Evolutionary conservation across 2,797 vertebrate genomes (phyloP).

Genomic region (Gila robusta): DNA sequence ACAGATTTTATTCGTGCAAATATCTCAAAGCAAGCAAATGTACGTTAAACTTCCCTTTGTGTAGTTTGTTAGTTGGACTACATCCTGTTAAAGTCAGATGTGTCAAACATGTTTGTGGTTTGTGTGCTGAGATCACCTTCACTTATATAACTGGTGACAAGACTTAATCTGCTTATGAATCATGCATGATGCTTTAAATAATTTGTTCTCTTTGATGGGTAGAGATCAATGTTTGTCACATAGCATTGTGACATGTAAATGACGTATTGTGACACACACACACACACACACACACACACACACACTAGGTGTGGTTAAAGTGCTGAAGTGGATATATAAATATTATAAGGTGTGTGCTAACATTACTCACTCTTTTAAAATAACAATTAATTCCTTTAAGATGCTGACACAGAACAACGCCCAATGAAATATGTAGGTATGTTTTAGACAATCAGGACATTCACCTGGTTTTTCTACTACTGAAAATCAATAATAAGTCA

Average conservation of each 20-base stretch:
- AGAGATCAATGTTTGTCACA: slow-evolving; percentile 29
- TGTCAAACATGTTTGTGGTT: slow-evolving; percentile 27
- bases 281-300: neutral
- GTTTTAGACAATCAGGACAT: slow-evolving; percentile 17
- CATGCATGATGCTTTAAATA: slow-evolving; percentile 48
- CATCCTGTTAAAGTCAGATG: slow-evolving; percentile 1
- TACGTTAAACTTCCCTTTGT: neutral
- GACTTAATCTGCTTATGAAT: slow-evolving; percentile 43
- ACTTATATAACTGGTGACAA: slow-evolving; percentile 32
- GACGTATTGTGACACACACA: neutral
- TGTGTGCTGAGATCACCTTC: slow-evolving; percentile 20
- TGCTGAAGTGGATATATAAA: slow-evolving; percentile 18
- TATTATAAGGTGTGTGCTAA: slow-evolving; percentile 15
- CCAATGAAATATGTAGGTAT: slow-evolving; percentile 25
- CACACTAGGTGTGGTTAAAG: neutral
- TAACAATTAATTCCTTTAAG: slow-evolving; percentile 20
- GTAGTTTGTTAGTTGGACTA: neutral
- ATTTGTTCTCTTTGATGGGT: slow-evolving; percentile 37
- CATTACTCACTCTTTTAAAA: slow-evolving; percentile 25
- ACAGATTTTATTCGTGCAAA: neutral
- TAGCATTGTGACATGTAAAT: slow-evolving; percentile 22
- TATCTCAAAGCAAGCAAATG: neutral
- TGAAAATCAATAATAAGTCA: neutral
- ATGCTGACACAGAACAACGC: slow-evolving; percentile 22
- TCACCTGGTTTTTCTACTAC: neutral